Conservation (phyloP, 2,797 vertebrate species). For the Lacerta bilineata region DNA sequence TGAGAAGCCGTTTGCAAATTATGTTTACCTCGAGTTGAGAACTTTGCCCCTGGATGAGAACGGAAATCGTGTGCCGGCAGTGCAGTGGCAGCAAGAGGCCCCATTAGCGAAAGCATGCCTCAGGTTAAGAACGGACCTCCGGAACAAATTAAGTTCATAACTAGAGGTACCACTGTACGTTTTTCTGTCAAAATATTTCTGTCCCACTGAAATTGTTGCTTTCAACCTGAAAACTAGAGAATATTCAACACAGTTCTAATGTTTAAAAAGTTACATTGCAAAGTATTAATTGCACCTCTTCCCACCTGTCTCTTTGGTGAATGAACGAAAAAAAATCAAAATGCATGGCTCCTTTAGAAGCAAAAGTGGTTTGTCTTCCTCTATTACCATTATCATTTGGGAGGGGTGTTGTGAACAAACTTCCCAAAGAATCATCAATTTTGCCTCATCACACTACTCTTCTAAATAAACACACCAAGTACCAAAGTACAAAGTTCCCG, state of each 20-base stretch:
- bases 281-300: not conserved
- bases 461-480: not conserved
- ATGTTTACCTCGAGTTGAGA: too few relatives aligned
- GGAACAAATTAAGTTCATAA: too few relatives aligned
- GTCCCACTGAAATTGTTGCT: not conserved
- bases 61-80: too few relatives aligned
- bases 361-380: not conserved
- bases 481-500: not conserved
- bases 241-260: not conserved
- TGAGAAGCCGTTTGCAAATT: too few relatives aligned
- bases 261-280: not conserved
- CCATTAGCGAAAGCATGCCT: too few relatives aligned
- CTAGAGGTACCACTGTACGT: not conserved
- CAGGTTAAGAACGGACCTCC: too few relatives aligned
- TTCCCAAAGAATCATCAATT: not conserved
- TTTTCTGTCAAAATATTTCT: slow-evolving; percentile 6
- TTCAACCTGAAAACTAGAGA: not conserved
- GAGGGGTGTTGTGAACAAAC: not conserved
- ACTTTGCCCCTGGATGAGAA: too few relatives aligned
- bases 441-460: not conserved
- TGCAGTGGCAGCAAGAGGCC: too few relatives aligned
- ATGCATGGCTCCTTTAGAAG: not conserved
- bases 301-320: not conserved
- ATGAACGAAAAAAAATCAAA: not conserved
- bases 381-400: not conserved